These are phyloP conservation scores for Laothoe populi DNA, from an alignment of 2,888 invertebrate species.

Conservation along the genomic window DNA sequence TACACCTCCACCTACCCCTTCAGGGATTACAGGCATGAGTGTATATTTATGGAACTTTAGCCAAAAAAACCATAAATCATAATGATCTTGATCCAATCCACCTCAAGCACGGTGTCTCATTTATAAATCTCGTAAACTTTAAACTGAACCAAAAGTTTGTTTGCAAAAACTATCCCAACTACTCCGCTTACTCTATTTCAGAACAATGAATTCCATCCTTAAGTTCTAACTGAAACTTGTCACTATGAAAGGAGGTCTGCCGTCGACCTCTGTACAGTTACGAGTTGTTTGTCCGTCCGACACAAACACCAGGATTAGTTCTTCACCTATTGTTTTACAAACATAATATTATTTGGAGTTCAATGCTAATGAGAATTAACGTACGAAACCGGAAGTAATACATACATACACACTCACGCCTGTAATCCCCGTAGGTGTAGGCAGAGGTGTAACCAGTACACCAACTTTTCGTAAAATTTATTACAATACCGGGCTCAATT, in stretches of 20 bases:
- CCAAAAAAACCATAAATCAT: too few species aligned
- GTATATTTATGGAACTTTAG: too few species aligned
- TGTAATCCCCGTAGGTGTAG: too few species aligned
- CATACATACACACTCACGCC: too few species aligned
- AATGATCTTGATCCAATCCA: too few species aligned
- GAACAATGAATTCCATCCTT: conserved; percentile 12
- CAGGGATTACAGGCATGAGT: too few species aligned
- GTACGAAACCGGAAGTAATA: background rate
- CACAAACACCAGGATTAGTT: conserved; percentile 17
- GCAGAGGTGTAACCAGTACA: too few species aligned
- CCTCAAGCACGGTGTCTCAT: background rate
- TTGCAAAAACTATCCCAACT: background rate
- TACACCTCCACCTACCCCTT: too few species aligned
- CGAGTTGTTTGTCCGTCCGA: conserved; percentile 9
- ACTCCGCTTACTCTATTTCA: conserved; percentile 8
- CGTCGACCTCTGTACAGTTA: conserved; percentile 6
- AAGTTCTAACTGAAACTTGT: conserved; percentile 23
- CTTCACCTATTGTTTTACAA: conserved; percentile 4
- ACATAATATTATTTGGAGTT: background rate
- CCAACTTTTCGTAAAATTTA: too few species aligned
- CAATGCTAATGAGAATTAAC: background rate
- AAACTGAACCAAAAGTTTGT: background rate
- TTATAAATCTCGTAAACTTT: background rate
- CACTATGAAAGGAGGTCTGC: conserved; percentile 17
- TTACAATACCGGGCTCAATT: too few species aligned